Evolutionary conservation across 2,888 invertebrate genomes (phyloP), one percentile per base, ranked within the genome.

Genomic region (Tenthredo livida): DNA sequence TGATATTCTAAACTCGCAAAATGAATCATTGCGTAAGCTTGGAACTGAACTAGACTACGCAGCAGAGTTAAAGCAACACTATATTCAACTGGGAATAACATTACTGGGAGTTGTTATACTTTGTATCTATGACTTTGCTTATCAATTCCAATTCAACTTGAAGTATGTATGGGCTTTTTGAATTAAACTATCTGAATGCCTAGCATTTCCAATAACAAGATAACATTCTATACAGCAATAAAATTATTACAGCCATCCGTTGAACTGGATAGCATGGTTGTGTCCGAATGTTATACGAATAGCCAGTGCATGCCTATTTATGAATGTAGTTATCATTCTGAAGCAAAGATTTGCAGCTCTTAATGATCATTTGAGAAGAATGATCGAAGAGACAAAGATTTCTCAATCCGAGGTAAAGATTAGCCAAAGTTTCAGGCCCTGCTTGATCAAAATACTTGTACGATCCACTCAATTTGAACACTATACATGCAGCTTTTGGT

Each of bases 321-420:
- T n/a, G 15, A 21, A 70, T 7, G 47, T 83, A 50, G 29, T 70
- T 83, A 21, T 67, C 1, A 15, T 33, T 12, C 10, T 70, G 67
- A 43, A 47, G n/a, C 17, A 43, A 50, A 65, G 83, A 83, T 83
- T 83, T 61, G 33, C 17, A 10, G 43, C 47, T 50, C 17, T 67
- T 5, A 83, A 83, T 47, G 67, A 47, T 12, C 47, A 83, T 67
- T 67, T 83, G 50, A 61, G 10, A n/a, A 61, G 25, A 80, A 58
- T 80, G 37, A 80, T 58, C 6, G 25, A 58, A 21, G 58, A 80
- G 40, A 61, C 29, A 10, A 80, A 80, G 40, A 15, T 40, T 61
- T 37, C 21, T 33, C n/a, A 0, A 50, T 15, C 33, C 29, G 1
- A 2, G 37, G 61, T 80, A 80, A 61, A 15, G 58, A 37, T 33